phyloP scores from a whole-genome alignment of 2,888 invertebrate species.

The Nomada flava region DNA sequence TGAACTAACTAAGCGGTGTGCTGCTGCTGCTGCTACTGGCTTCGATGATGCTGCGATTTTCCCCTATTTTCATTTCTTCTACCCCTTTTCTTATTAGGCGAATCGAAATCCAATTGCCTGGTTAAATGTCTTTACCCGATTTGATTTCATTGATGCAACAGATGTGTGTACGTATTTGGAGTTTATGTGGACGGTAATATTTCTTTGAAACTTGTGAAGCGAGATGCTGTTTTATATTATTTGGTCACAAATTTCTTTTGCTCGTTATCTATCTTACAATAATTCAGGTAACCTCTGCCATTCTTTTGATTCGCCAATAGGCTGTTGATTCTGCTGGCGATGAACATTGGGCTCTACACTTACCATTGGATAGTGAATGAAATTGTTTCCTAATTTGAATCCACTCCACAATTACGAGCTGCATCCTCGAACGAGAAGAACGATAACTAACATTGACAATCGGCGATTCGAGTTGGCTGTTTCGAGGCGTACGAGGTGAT shows the following conservation, averaged over 20 bases:
- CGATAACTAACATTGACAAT: conserved; percentile 55
- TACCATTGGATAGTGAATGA: conserved; percentile 65
- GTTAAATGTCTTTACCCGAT: too few species aligned
- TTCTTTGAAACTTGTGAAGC: too few species aligned
- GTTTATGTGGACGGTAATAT: too few species aligned
- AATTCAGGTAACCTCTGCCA: conserved; percentile 19
- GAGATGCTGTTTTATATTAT: neutral
- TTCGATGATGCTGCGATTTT: neutral
- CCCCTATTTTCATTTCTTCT: too few species aligned
- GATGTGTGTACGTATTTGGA: too few species aligned
- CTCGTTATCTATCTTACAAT: neutral
- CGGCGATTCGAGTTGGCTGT: conserved; percentile 42
- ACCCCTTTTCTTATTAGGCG: too few species aligned
- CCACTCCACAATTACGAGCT: conserved; percentile 23
- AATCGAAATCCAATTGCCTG: too few species aligned
- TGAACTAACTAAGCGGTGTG: conserved; percentile 21
- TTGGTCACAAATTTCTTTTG: neutral
- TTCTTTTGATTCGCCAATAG: conserved; percentile 53
- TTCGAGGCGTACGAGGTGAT: conserved; percentile 37
- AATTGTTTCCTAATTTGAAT: conserved; percentile 72
- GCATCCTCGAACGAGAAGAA: conserved; percentile 24
- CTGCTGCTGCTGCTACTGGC: neutral
- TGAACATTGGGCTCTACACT: conserved; percentile 58
- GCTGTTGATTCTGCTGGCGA: conserved; percentile 45
- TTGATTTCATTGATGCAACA: too few species aligned